A percentile compares a stretch with the other conserved stretches of the same genome.
These are phyloP conservation scores for Silurus meridionalis DNA, from an alignment of 2,113 vertebrate genomes.

Conservation along the genomic window DNA sequence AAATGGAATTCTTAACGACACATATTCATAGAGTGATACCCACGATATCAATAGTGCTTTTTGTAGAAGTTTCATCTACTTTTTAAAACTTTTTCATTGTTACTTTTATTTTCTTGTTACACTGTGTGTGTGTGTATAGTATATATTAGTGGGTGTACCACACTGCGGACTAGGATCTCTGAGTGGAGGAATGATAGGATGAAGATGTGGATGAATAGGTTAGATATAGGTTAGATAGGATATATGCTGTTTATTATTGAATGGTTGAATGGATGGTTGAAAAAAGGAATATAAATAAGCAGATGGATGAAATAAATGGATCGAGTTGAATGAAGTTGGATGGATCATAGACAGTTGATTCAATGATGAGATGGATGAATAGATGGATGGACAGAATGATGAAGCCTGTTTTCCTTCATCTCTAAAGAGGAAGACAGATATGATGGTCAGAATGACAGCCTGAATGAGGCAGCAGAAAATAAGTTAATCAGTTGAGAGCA, in stretches of 20 bases:
- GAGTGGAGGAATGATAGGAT: not conserved
- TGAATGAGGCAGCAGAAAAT: not conserved
- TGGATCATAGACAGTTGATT: too few species aligned
- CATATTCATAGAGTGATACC: not conserved
- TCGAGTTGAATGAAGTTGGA: not conserved
- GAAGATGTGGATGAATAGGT: not conserved
- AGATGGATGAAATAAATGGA: not conserved
- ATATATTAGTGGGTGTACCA: not conserved
- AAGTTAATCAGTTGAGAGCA: not conserved
- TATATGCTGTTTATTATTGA: not conserved
- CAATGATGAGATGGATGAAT: too few species aligned
- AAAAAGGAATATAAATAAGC: not conserved
- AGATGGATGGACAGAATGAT: not conserved
- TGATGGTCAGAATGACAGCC: not conserved
- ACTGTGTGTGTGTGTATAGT: not conserved
- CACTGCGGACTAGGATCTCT: not conserved
- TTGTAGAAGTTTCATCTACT: not conserved
- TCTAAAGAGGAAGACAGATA: not conserved
- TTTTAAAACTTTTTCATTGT: not conserved
- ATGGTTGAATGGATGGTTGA: not conserved
- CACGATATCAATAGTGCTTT: not conserved
- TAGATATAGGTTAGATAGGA: not conserved
- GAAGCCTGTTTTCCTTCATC: not conserved
- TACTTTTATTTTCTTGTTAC: not conserved
- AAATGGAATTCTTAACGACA: slow-evolving; percentile 17